Evolutionary conservation across 2,113 vertebrate genomes (phyloP), one percentile per base, ranked within the genome.

Genomic region (Tragulus kanchil): DNA sequence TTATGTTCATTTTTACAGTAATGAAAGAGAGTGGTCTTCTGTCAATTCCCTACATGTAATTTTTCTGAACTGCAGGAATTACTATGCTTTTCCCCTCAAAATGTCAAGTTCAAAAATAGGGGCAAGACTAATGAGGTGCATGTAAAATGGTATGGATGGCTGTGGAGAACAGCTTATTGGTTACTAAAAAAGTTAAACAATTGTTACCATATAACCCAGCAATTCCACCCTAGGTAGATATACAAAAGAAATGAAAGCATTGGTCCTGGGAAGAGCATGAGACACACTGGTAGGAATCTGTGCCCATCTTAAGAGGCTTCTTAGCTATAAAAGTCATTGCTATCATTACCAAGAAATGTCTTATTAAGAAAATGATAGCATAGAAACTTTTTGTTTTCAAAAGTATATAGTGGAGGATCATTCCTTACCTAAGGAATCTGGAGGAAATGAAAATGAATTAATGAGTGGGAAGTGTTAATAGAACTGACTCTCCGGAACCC

Each of bases 61-160:
- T 88, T 90, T 81, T 62, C 64, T 69, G 50, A 61, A 42, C 48
- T 73, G 1, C 10, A n/a, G 84, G 54, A 56, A 61, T 81, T n/a
- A 62, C 58, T 62, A 64, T 1, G 8, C 13, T n/a, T 90, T 71
- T 8, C 71, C 61, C 69, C 12, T 77, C 48, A 54, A 64, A 69
- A 85, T 58, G 64, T 88, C 71, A 85, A 65, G 58, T 31, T 5
- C 50, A 23, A 61, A 65, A 89, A 23, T 7, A 77, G 58, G 52
- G 59, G 17, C 12, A 16, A 16, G 1, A 6, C 10, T 54, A 28
- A 50, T 16, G 1, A 3, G 23, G 3, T 12, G 3, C 6, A n/a
- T 50, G 1, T 21, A 1, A 25, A 58, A 14, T 1, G 0, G 28
- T 8, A 1, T 26, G 56, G 48, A 62, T 2, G 8, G 8, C 4